Evolutionary conservation across 1,140 invertebrate genomes (phyloP), one percentile per base, ranked within the genome.

Genomic region (Lepidurus apus): DNA sequence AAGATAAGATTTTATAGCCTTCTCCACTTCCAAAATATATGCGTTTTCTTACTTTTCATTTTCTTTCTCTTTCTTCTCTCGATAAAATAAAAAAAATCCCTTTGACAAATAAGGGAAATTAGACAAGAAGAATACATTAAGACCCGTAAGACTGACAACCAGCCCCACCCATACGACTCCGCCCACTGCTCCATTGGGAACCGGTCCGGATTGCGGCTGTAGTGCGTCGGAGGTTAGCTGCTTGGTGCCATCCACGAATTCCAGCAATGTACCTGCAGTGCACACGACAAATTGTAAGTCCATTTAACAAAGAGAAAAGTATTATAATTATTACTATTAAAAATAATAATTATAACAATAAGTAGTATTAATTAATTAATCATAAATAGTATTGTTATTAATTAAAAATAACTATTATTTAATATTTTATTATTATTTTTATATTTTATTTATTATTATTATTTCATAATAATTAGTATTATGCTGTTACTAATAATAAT

Each of bases 41-140:
- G n/a, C n/a, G n/a, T n/a, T n/a, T 17, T 43, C 8, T 47, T 11
- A 21, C 11, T 42, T 7, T 76, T 42, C 17, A 8, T 76, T 44
- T 43, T 76, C 9, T 76, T 76, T 43, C 11, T 76, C 21, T 43
- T 76, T 44, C 26, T 26, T 76, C n/a, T 26, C 21, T 75, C 21
- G 24, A 78, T 44, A 9, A 47, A 9, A 43, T 73, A 65, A 65
- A 65, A 34, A 34, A 34, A 34, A 34, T 34, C 34, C 34, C 45
- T 21, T 65, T 21, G 13, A 0, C 17, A n/a, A 65, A 65, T n/a
- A 65, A 65, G 53, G 53, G 53, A 65, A 65, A 65, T 65, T 65
- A 21, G 53, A 65, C 21, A 65, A 65, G 53, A 65, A 65, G 53
- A 65, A 65, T 21, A 65, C 53, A 65, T 65, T 65, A 21, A n/a